Percentiles rank a stretch among this genome's conserved stretches.
Evolutionary conservation across 2,113 vertebrate genomes (phyloP).

Genomic region (Cepphus grylle): DNA sequence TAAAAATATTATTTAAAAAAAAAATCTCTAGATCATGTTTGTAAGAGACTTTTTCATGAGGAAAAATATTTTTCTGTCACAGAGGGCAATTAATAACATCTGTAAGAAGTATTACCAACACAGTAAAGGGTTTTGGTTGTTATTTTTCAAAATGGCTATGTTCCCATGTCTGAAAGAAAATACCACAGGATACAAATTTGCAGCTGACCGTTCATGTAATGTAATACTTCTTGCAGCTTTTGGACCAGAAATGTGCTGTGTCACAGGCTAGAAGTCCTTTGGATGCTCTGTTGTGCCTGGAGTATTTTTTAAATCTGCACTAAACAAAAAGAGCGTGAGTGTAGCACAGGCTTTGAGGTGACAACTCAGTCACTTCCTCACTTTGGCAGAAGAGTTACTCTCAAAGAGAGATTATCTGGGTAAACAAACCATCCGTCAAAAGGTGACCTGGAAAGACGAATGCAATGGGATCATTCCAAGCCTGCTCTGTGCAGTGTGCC

Average conservation of each 20-base stretch:
- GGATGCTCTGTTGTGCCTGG: neutral
- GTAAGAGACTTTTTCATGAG: neutral
- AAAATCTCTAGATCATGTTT: neutral
- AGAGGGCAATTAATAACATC: neutral
- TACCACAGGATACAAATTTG: neutral
- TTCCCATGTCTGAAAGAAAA: neutral
- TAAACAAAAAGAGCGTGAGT: neutral
- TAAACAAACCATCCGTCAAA: neutral
- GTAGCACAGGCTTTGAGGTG: neutral
- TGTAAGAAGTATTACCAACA: neutral
- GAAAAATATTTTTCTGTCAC: constrained; percentile 14
- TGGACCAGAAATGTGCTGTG: neutral
- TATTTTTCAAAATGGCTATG: neutral
- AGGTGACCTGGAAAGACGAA: neutral
- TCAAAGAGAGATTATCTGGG: neutral
- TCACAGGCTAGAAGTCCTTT: neutral
- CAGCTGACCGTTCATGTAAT: neutral
- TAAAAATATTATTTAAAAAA: neutral
- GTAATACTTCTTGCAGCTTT: neutral
- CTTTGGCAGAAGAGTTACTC: neutral
- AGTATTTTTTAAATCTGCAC: neutral
- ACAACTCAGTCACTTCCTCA: neutral
- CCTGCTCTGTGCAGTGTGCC: neutral
- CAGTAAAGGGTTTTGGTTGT: neutral
- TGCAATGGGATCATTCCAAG: neutral